Evolutionary conservation across 2,888 invertebrate species (phyloP).

Genomic region (Petrophora chlorosata): DNA sequence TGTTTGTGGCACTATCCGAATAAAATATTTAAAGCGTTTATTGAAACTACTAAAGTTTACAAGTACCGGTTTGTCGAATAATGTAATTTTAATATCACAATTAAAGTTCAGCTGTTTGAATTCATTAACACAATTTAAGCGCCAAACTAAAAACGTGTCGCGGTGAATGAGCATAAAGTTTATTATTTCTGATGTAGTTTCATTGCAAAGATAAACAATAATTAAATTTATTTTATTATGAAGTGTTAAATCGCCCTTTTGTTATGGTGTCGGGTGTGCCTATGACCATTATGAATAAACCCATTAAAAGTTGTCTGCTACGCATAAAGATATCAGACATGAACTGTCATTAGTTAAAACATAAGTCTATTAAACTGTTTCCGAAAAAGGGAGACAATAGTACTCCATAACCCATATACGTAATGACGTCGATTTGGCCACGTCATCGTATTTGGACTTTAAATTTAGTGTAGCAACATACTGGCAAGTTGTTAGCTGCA

Average conservation of each 20-base stretch:
- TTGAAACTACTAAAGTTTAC: background rate
- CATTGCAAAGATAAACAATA: slow-evolving; percentile 6
- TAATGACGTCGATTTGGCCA: slow-evolving; percentile 3
- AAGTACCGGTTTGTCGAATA: background rate
- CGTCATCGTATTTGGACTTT: slow-evolving; percentile 1
- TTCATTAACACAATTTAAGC: background rate
- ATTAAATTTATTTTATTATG: background rate
- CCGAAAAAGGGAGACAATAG: slow-evolving; percentile 20
- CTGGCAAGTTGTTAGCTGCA: background rate
- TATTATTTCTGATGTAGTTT: too few relatives aligned
- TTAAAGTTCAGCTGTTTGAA: background rate
- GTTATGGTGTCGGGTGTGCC: background rate
- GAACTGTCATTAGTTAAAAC: slow-evolving; percentile 15
- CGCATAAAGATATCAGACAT: slow-evolving; percentile 14
- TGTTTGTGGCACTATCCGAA: slow-evolving; percentile 5
- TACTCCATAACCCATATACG: slow-evolving; percentile 3
- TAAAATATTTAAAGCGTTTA: background rate
- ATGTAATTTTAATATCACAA: background rate
- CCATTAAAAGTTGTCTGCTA: slow-evolving; percentile 10
- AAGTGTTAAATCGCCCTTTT: too few relatives aligned
- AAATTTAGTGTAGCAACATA: background rate
- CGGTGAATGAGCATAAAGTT: too few relatives aligned
- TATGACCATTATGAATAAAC: slow-evolving; percentile 10
- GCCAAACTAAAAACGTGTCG: background rate
- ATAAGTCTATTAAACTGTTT: slow-evolving; percentile 11